A percentile compares a stretch with the other conserved stretches of the same genome.
These are phyloP conservation scores for Platanista minor DNA, from an alignment of 2,113 vertebrate genomes.

Conservation along the genomic window DNA sequence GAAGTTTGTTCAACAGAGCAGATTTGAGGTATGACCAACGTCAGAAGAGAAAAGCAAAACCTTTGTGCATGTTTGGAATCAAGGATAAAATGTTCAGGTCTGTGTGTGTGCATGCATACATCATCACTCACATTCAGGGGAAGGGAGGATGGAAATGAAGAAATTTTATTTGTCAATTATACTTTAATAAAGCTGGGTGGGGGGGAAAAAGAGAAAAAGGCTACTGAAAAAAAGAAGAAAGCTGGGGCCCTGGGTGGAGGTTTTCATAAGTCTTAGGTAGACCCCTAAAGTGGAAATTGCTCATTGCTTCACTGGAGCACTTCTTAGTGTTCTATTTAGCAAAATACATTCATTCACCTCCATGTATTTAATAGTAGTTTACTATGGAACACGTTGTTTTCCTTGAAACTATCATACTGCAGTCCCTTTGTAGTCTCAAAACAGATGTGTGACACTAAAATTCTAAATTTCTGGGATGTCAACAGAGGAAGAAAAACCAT, in stretches of 20 bases:
- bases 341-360: background rate
- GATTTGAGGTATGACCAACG: background rate
- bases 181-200: background rate
- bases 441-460: background rate
- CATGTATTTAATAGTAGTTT: background rate
- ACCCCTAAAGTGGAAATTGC: background rate
- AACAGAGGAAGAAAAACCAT: background rate
- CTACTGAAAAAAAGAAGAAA: background rate
- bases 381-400: background rate
- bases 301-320: background rate
- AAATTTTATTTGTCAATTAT: background rate
- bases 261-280: background rate
- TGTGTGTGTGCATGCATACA: too few species aligned
- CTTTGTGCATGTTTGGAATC: background rate
- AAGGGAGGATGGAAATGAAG: background rate
- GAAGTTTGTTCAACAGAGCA: background rate
- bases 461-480: background rate
- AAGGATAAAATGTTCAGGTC: background rate
- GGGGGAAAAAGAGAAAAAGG: background rate
- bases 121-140: background rate
- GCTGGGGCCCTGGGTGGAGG: background rate
- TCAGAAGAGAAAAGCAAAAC: conserved; percentile 1
- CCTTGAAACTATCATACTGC: background rate
- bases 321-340: background rate
- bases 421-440: background rate